A percentile compares a stretch with the other conserved stretches of the same genome.
Evolutionary conservation across 2,113 vertebrate species (phyloP).

Genomic region (Nannospalax galili): DNA sequence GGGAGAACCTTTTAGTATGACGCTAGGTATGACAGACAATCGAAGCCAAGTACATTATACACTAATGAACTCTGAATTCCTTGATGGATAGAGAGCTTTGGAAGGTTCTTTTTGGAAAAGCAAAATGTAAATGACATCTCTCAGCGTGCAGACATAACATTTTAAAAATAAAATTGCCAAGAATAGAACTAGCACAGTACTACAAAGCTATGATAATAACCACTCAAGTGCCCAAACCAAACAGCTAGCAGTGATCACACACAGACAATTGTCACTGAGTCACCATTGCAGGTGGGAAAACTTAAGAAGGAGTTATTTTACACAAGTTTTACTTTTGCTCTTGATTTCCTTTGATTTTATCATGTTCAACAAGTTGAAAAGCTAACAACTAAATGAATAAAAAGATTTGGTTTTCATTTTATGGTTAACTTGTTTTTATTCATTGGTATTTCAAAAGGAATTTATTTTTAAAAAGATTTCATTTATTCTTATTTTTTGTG

Average conservation of each 20-base stretch:
- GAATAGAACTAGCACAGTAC: background rate
- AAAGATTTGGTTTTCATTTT: background rate
- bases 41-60: no score
- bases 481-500: no score
- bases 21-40: background rate
- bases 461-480: background rate
- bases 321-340: background rate
- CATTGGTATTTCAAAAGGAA: background rate
- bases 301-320: background rate
- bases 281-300: no score
- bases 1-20: background rate
- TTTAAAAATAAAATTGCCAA: background rate
- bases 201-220: background rate
- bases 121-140: background rate
- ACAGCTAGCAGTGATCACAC: no score
- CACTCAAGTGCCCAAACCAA: background rate
- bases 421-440: background rate
- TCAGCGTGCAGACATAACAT: background rate
- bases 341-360: background rate
- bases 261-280: background rate
- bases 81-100: background rate
- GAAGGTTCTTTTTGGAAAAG: background rate
- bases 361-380: background rate
- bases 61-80: no score
- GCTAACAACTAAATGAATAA: background rate